A percentile compares a stretch with the other conserved stretches of the same genome.
phyloP scores from a whole-genome alignment of 2,797 vertebrate species.

The Sparus aurata region DNA sequence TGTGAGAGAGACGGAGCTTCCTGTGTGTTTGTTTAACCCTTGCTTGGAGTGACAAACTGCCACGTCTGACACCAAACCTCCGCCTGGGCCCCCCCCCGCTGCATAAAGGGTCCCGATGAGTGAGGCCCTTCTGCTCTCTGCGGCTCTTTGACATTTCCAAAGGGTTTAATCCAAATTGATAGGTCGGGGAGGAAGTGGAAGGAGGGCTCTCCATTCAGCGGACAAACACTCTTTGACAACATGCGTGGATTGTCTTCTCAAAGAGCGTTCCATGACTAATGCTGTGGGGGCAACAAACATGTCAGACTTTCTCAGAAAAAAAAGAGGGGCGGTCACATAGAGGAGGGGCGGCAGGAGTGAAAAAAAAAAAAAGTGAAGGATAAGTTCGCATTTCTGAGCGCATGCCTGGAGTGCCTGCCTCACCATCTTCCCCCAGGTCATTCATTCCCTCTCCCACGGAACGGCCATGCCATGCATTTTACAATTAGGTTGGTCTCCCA shows the following conservation, averaged over 20 bases:
- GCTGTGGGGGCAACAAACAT: constrained; percentile 47
- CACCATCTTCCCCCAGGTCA: constrained; percentile 71
- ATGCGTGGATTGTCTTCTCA: constrained; percentile 57
- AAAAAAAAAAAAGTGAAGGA: constrained; percentile 51
- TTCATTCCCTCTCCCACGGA: constrained; percentile 73
- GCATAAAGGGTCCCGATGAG: constrained; percentile 66
- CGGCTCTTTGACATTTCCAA: constrained; percentile 58
- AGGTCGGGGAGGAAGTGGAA: constrained; percentile 63
- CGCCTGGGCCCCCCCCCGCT: constrained; percentile 43
- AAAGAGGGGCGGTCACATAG: background rate
- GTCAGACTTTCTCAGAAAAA: constrained; percentile 39
- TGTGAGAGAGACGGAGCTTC: constrained; percentile 33
- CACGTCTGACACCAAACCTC: constrained; percentile 70
- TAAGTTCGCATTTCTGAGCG: constrained; percentile 63
- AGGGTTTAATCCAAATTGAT: constrained; percentile 67
- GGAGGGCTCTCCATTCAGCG: constrained; percentile 71
- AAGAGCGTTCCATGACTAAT: constrained; percentile 65
- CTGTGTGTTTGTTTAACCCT: constrained; percentile 57
- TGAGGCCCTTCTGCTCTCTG: constrained; percentile 65
- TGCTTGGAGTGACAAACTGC: constrained; percentile 63
- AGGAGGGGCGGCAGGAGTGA: constrained; percentile 14
- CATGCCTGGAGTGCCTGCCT: constrained; percentile 72
- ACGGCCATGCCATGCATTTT: constrained; percentile 67
- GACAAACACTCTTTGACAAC: constrained; percentile 70
- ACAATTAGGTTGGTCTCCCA: constrained; percentile 58